Base-by-base conservation (phyloP, 2,113 vertebrate species). In the Brevimyrus niger region DNA sequence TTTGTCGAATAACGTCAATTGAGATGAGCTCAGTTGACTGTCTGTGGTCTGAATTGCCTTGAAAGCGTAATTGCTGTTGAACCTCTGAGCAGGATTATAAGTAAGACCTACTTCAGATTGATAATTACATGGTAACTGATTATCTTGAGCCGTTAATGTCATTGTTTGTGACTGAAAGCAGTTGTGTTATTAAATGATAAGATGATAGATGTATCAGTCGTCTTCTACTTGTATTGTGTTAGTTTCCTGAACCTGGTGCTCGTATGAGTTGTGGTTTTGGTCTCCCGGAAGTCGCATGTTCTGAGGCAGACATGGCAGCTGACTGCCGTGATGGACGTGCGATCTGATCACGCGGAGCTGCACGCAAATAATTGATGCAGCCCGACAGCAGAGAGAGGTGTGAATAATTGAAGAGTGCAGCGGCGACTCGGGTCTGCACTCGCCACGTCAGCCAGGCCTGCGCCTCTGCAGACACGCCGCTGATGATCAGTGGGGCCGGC, bases 401-500 rank as follows among this genome's bases (percentile, higher is more conserved):
- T 87, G 87, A 87, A 87, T 87, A 87, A 87, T 87, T 87, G 87
- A 87, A 87, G n/a, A 21, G 23, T 0, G 15, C 85, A 51, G 47
- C n/a, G 48, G 48, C 50, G 50, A 50, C 50, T 48, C 6, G 7
- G 27, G 46, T 27, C 48, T 82, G 76, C 35, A 42, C 76, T 82
- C 38, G 38, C 76, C 44, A 4, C 8, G 21, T 46, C 82, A 42
- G 82, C 21, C 44, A n/a, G 9, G 21, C 42, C 44, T 7, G 3
- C 44, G 8, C 7, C 21, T 11, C 8, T 8, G 44, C 44, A 47
- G 82, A 84, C 76, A 82, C 13, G 8, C 0, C 17, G 8, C 44
- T 84, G 42, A 23, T 47, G 44, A 19, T 84, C 8, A 3, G 82
- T 23, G 42, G 38, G 61, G 82, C 44, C 31, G 3, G 47, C n/a